These are phyloP conservation scores for Sinodicranocentrus sp. DNA, from an alignment of 2,888 invertebrate species.

Conservation along the genomic window DNA sequence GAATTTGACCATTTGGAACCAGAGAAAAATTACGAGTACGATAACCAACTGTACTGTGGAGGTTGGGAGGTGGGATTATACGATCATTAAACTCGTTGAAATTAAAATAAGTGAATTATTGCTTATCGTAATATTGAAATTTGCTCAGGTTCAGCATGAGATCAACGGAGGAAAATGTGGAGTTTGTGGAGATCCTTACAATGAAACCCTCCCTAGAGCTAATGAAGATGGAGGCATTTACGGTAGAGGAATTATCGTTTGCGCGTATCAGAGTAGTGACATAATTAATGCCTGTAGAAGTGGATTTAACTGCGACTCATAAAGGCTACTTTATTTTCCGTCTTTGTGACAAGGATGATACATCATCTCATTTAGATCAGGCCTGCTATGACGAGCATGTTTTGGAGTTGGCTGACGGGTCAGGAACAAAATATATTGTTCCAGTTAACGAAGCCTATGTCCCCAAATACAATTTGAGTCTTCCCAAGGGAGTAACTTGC, in stretches of 20 bases:
- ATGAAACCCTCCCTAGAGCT: constrained; percentile 85
- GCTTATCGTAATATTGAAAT: too few relatives aligned
- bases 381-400: constrained; percentile 63
- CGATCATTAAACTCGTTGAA: too few relatives aligned
- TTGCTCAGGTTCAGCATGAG: constrained; percentile 39
- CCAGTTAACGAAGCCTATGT: constrained; percentile 9
- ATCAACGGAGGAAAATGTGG: constrained; percentile 65
- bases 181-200: constrained; percentile 92
- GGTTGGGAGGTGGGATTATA: too few relatives aligned
- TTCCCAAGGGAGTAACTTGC: constrained; percentile 80
- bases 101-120: too few relatives aligned
- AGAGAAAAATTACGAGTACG: too few relatives aligned
- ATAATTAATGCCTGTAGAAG: constrained; percentile 72
- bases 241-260: constrained; percentile 90
- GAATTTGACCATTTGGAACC: too few relatives aligned
- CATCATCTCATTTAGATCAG: constrained; percentile 32
- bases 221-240: constrained; percentile 93
- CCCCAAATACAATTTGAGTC: constrained; percentile 74
- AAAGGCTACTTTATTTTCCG: constrained; percentile 67
- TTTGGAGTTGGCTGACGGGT: constrained; percentile 41
- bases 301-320: constrained; percentile 79
- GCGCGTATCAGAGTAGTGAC: constrained; percentile 82
- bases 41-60: too few relatives aligned
- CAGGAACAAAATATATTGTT: constrained; percentile 48
- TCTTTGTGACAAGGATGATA: constrained; percentile 61